A percentile compares a stretch with the other conserved stretches of the same genome.
phyloP scores from a whole-genome alignment of 2,113 vertebrate genomes.

The Euleptes europaea region DNA sequence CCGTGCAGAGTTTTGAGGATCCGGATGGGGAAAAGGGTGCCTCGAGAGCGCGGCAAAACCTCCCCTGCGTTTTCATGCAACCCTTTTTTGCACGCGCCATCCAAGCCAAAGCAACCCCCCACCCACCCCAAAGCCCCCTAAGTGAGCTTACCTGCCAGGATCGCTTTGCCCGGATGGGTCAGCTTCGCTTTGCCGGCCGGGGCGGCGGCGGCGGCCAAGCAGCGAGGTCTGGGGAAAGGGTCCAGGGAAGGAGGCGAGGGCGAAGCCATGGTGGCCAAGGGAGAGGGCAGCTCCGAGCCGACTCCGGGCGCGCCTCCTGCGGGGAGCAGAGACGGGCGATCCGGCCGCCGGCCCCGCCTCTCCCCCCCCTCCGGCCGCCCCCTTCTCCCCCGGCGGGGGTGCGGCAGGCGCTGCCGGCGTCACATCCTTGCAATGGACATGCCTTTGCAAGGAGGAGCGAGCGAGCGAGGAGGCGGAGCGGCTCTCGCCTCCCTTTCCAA shows the following conservation, averaged over 20 bases:
- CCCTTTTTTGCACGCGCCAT: too few relatives aligned
- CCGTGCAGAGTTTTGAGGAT: too few relatives aligned
- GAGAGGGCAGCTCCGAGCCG: not conserved
- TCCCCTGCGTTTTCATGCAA: too few relatives aligned
- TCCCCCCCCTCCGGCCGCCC: too few relatives aligned
- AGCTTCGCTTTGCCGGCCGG: conserved; percentile 80
- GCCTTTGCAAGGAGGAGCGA: not conserved
- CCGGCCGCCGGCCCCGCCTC: not conserved
- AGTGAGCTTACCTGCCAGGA: conserved; percentile 81
- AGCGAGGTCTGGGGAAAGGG: conserved; percentile 63
- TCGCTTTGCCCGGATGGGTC: conserved; percentile 88
- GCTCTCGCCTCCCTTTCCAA: not conserved
- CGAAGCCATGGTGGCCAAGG: not conserved
- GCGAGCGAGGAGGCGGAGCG: not conserved
- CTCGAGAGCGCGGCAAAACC: too few relatives aligned
- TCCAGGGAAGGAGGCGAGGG: not conserved
- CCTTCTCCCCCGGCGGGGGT: conserved; percentile 48
- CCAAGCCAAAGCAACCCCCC: not conserved
- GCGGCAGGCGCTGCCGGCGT: conserved; percentile 33
- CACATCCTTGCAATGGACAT: not conserved
- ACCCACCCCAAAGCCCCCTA: not conserved
- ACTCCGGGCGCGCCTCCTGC: too few relatives aligned
- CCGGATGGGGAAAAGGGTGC: too few relatives aligned
- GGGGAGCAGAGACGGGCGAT: too few relatives aligned
- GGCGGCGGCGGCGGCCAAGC: conserved; percentile 78